Conservation (phyloP, 92 coral and sea anemone species). For the Zoanthus solanderi region DNA sequence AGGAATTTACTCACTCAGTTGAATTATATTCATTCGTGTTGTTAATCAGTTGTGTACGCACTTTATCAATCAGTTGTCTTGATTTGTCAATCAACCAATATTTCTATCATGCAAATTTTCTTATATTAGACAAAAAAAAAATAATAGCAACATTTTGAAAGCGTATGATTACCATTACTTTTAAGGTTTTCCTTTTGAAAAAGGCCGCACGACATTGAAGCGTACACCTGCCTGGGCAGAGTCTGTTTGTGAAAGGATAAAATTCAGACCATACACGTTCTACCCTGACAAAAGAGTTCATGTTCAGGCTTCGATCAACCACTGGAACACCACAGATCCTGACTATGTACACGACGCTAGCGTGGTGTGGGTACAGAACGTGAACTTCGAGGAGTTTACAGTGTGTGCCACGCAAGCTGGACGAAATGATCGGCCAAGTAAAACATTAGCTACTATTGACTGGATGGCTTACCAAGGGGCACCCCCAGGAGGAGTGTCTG, state of each 20-base stretch:
- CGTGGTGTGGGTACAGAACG: constrained; percentile 52
- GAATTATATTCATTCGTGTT: too few relatives aligned
- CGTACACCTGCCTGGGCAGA: constrained; percentile 34
- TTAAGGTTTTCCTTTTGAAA: constrained; percentile 54
- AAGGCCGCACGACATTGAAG: constrained; percentile 40
- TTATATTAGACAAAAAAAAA: too few relatives aligned
- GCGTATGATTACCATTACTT: background rate
- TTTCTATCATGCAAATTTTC: too few relatives aligned
- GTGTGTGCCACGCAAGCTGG: constrained; percentile 49
- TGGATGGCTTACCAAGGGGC: constrained; percentile 65
- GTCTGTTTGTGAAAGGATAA: constrained; percentile 41
- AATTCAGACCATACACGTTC: constrained; percentile 52
- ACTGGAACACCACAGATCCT: constrained; percentile 33
- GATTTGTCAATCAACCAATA: too few relatives aligned
- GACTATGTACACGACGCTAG: constrained; percentile 46
- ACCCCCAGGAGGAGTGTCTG: constrained; percentile 52
- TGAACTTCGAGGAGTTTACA: constrained; percentile 35
- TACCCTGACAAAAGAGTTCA: constrained; percentile 57
- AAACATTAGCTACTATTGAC: constrained; percentile 31
- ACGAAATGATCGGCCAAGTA: constrained; percentile 31
- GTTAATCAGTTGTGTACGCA: too few relatives aligned
- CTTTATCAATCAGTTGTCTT: too few relatives aligned
- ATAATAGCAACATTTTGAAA: too few relatives aligned
- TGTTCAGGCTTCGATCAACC: constrained; percentile 54
- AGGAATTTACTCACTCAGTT: too few relatives aligned